phyloP scores from a whole-genome alignment of 2,113 vertebrate species.

The Lonchura striata region DNA sequence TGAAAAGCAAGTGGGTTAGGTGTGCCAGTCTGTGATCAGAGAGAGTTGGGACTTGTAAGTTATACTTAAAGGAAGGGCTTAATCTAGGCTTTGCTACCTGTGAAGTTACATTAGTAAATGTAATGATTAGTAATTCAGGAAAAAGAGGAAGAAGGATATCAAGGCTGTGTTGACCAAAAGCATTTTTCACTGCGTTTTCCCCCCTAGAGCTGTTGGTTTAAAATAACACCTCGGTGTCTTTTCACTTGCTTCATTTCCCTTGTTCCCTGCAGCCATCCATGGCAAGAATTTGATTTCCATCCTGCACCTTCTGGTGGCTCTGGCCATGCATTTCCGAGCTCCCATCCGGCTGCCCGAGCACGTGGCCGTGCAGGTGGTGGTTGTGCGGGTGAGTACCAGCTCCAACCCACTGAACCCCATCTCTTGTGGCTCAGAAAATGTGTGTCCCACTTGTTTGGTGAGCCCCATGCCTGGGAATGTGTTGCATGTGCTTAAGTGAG shows the following conservation, averaged over 20 bases:
- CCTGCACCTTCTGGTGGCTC: slow-evolving; percentile 86
- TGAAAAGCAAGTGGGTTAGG: background rate
- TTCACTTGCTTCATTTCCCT: background rate
- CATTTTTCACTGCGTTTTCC: background rate
- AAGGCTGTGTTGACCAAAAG: background rate
- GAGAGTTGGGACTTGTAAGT: background rate
- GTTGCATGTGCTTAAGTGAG: background rate
- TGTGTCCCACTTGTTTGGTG: background rate
- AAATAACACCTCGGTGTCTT: background rate
- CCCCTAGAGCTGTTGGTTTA: background rate
- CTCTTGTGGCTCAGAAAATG: background rate
- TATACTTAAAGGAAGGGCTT: background rate
- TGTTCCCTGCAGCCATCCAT: slow-evolving; percentile 81
- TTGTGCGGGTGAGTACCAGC: slow-evolving; percentile 83
- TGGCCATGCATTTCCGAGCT: slow-evolving; percentile 91
- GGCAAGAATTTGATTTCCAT: slow-evolving; percentile 93
- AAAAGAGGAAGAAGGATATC: background rate
- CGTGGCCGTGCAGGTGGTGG: slow-evolving; percentile 88
- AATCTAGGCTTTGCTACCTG: background rate
- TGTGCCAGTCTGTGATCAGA: background rate
- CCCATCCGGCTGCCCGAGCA: slow-evolving; percentile 92
- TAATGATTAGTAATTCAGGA: background rate
- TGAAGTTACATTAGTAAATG: background rate
- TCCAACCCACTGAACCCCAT: fast-evolving
- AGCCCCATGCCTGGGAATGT: background rate